Conservation (phyloP, 2,797 vertebrate genomes). For the Protonibea diacanthus region DNA sequence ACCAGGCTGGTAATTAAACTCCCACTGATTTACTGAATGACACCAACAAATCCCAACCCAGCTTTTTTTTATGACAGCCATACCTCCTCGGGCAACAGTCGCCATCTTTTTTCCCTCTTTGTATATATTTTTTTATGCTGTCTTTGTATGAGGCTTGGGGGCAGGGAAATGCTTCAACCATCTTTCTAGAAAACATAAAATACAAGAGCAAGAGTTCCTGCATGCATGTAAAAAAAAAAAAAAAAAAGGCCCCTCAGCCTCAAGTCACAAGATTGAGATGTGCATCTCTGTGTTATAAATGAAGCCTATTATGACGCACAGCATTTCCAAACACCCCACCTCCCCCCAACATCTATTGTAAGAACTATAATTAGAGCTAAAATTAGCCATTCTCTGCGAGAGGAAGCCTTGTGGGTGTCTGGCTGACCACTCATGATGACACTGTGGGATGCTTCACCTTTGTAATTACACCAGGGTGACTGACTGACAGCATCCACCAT, state of each 20-base stretch:
- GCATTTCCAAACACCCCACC: constrained; percentile 32
- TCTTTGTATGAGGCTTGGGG: constrained; percentile 65
- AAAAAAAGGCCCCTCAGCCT: constrained; percentile 48
- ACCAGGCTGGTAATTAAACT: constrained; percentile 95
- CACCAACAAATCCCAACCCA: constrained; percentile 94
- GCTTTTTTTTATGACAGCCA: constrained; percentile 92
- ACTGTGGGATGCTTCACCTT: constrained; percentile 63
- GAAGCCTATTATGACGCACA: constrained; percentile 61
- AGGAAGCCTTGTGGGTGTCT: constrained; percentile 65
- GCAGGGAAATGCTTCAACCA: constrained; percentile 54
- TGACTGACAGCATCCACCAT: constrained; percentile 57
- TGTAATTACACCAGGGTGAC: constrained; percentile 59
- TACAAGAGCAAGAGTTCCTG: constrained; percentile 37
- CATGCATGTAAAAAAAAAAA: constrained; percentile 8
- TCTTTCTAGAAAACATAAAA: constrained; percentile 72
- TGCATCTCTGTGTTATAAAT: constrained; percentile 68
- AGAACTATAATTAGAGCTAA: constrained; percentile 68
- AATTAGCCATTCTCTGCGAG: constrained; percentile 73
- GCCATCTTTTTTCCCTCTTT: constrained; percentile 74
- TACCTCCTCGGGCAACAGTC: constrained; percentile 87
- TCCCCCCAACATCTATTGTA: constrained; percentile 35
- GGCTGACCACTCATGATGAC: constrained; percentile 67
- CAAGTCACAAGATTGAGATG: constrained; percentile 72
- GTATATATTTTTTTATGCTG: constrained; percentile 56
- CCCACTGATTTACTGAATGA: constrained; percentile 98